Conservation (phyloP, 2,113 vertebrate species). For the Thryonomys swinderianus region DNA sequence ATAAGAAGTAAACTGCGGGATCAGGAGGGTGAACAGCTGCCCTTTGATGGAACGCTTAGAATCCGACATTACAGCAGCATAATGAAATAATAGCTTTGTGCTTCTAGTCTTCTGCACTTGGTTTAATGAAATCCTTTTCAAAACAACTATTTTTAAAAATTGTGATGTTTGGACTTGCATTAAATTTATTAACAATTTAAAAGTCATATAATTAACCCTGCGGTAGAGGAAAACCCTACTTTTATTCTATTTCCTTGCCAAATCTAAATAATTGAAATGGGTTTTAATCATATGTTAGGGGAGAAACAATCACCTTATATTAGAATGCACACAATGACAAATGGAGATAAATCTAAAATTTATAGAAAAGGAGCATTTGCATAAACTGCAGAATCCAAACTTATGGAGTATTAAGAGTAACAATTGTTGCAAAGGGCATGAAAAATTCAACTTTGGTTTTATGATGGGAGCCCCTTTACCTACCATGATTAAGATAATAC, state of each 20-base stretch:
- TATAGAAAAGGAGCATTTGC: slow-evolving; percentile 97
- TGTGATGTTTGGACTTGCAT: slow-evolving; percentile 35
- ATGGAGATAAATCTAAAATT: slow-evolving; percentile 98
- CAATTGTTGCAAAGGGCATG: slow-evolving; percentile 91
- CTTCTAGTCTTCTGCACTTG: slow-evolving; percentile 59
- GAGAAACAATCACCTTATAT: slow-evolving; percentile 85
- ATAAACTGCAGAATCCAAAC: slow-evolving; percentile 97
- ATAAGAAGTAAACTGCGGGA: not conserved
- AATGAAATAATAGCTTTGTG: slow-evolving; percentile 10
- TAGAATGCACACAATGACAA: slow-evolving; percentile 89
- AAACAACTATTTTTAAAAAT: slow-evolving; percentile 62
- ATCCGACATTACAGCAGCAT: not conserved
- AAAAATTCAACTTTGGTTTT: slow-evolving; percentile 93
- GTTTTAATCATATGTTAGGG: slow-evolving; percentile 90
- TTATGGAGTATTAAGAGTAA: slow-evolving; percentile 90
- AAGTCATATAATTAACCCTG: slow-evolving; percentile 72
- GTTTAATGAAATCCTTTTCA: slow-evolving; percentile 14
- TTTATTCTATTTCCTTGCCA: slow-evolving; percentile 72
- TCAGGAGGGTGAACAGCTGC: not conserved
- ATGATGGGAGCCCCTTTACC: slow-evolving; percentile 85
- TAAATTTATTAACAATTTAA: slow-evolving; percentile 81
- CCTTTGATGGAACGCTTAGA: not conserved
- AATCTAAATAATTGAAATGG: slow-evolving; percentile 88
- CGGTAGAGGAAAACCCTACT: slow-evolving; percentile 42
- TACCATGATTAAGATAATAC: slow-evolving; percentile 93